Evolutionary conservation across 2,113 vertebrate species (phyloP).

Genomic region (Bubo bubo): DNA sequence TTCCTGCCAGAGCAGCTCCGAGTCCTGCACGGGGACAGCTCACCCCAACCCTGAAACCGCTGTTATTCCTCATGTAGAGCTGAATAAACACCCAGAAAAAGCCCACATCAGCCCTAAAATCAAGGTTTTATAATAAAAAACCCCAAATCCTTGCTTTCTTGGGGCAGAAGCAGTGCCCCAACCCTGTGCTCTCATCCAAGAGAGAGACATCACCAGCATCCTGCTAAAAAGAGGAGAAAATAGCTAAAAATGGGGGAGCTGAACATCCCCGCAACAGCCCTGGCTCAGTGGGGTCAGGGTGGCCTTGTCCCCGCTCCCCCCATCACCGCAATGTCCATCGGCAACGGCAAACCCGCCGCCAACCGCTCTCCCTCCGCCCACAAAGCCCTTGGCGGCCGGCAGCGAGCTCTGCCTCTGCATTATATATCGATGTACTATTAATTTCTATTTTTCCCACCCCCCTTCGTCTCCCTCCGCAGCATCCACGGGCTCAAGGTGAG

Average conservation of each 20-base stretch:
- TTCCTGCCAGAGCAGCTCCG: neutral
- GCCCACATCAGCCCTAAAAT: neutral
- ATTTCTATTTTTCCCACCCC: neutral
- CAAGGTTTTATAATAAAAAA: neutral
- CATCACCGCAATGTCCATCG: accelerated
- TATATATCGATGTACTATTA: neutral
- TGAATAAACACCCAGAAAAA: accelerated
- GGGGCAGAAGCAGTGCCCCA: neutral
- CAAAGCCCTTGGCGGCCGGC: neutral
- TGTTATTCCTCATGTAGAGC: neutral
- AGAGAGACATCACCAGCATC: accelerated
- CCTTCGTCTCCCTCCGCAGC: neutral
- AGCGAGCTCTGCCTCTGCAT: neutral
- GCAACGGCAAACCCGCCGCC: accelerated
- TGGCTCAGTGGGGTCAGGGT: accelerated
- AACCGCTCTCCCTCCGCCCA: neutral
- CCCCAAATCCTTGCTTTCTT: neutral
- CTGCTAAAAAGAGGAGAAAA: neutral
- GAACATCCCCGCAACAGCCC: neutral
- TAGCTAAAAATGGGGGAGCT: accelerated
- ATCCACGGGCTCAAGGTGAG: constrained; percentile 86
- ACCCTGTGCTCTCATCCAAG: accelerated
- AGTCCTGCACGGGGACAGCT: neutral
- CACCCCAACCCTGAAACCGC: neutral
- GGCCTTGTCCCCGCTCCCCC: accelerated